Evolutionary conservation across 2,888 invertebrate species (phyloP).

Genomic region (Sipha maydis): DNA sequence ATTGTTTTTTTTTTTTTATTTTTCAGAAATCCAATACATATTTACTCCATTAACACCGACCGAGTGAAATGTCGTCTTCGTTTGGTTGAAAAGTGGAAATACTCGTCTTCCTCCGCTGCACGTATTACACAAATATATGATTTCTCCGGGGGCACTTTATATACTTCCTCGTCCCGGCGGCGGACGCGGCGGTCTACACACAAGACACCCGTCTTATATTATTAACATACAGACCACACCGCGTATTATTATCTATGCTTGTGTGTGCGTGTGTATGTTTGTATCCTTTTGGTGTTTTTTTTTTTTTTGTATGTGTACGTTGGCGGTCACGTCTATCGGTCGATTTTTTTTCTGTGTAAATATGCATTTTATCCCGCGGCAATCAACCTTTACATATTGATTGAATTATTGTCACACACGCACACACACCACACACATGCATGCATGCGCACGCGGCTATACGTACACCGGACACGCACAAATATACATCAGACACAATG

Average conservation of each 20-base stretch:
- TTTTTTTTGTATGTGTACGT: neutral
- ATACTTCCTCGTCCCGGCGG: slow-evolving; percentile 15
- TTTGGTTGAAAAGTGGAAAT: slow-evolving; percentile 40
- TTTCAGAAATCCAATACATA: slow-evolving; percentile 40
- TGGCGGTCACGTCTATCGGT: slow-evolving; percentile 47
- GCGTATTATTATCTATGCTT: neutral
- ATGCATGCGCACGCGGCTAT: no score
- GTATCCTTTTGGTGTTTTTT: slow-evolving; percentile 16
- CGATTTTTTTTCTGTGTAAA: slow-evolving; percentile 20
- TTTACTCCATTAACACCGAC: slow-evolving; percentile 42
- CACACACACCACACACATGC: neutral
- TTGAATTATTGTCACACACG: slow-evolving; percentile 37
- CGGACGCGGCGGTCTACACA: slow-evolving; percentile 2
- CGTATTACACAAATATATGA: neutral
- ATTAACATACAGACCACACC: slow-evolving; percentile 50
- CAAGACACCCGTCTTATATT: slow-evolving; percentile 18
- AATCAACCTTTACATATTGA: slow-evolving; percentile 50
- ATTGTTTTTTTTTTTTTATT: neutral
- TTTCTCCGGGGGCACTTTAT: slow-evolving; percentile 17
- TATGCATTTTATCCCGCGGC: slow-evolving; percentile 17
- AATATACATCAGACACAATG: slow-evolving; percentile 4
- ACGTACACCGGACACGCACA: no score
- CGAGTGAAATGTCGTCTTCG: slow-evolving; percentile 20
- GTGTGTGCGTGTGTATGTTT: no score
- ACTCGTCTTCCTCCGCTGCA: slow-evolving; percentile 23